These are phyloP conservation scores for Platygyra sinensis DNA, from an alignment of 64 coral and sea anemone species.

Conservation along the genomic window DNA sequence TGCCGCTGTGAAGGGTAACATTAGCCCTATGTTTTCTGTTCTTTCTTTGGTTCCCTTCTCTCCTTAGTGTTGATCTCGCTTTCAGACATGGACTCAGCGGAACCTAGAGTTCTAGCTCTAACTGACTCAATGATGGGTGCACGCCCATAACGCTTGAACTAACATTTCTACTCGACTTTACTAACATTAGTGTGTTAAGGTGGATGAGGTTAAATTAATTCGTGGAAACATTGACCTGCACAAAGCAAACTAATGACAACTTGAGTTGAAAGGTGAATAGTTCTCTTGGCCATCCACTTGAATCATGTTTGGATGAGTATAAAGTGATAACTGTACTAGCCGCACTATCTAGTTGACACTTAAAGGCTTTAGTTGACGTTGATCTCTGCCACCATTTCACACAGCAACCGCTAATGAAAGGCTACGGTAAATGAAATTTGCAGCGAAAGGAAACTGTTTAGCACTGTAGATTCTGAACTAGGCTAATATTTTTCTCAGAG, in stretches of 20 bases:
- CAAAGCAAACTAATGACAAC: background rate
- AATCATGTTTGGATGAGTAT: background rate
- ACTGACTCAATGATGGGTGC: background rate
- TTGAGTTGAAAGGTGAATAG: background rate
- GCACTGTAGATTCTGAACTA: no score
- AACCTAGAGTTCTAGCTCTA: background rate
- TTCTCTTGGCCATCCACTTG: background rate
- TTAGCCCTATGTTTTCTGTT: background rate
- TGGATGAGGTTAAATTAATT: background rate
- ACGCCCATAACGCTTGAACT: background rate
- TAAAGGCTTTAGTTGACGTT: no score
- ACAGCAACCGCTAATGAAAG: no score
- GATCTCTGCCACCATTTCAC: no score
- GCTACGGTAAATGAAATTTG: no score
- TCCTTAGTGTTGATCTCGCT: background rate
- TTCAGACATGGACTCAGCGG: constrained; percentile 4
- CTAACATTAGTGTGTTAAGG: no score
- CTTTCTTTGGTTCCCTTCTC: background rate
- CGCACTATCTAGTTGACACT: no score
- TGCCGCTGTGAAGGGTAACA: constrained; percentile 37
- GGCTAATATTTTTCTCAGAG: no score
- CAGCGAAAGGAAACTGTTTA: no score
- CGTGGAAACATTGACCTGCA: background rate
- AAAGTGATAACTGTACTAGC: no score
- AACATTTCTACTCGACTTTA: background rate